These are phyloP conservation scores for Dendrocincla fuliginosa DNA, from an alignment of 2,797 vertebrate species.

Conservation along the genomic window DNA sequence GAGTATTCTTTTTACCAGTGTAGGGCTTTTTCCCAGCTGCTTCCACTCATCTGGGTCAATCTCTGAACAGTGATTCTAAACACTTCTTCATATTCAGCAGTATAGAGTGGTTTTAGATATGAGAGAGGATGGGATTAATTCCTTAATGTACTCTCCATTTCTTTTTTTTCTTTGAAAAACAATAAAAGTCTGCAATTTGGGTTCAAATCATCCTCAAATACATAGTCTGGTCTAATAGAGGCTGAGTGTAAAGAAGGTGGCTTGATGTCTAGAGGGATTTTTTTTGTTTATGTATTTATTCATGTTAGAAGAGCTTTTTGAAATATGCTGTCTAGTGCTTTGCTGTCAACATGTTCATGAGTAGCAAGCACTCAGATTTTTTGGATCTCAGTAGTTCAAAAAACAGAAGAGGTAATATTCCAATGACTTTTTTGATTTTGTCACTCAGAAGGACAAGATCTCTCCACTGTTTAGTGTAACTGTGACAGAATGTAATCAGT, in stretches of 20 bases:
- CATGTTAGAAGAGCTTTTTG: neutral
- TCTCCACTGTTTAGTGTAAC: neutral
- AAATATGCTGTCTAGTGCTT: neutral
- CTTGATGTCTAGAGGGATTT: neutral
- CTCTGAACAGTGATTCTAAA: neutral
- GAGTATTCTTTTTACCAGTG: neutral
- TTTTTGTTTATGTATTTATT: neutral
- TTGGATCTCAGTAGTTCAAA: neutral
- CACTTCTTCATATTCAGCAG: neutral
- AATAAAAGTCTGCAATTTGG: neutral
- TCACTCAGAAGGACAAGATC: neutral
- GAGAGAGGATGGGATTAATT: neutral
- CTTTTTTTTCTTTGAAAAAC: neutral
- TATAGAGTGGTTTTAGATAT: neutral
- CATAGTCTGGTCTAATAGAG: rapidly evolving
- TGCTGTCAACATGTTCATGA: neutral
- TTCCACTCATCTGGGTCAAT: neutral
- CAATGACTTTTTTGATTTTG: neutral
- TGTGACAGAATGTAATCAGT: neutral
- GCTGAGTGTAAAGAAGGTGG: neutral
- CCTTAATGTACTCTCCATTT: neutral
- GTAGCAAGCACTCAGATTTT: neutral
- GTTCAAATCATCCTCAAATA: neutral
- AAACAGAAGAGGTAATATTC: neutral
- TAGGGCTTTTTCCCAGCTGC: neutral